phyloP scores from a whole-genome alignment of 2,888 invertebrate genomes.

The Amorpha juglandis region DNA sequence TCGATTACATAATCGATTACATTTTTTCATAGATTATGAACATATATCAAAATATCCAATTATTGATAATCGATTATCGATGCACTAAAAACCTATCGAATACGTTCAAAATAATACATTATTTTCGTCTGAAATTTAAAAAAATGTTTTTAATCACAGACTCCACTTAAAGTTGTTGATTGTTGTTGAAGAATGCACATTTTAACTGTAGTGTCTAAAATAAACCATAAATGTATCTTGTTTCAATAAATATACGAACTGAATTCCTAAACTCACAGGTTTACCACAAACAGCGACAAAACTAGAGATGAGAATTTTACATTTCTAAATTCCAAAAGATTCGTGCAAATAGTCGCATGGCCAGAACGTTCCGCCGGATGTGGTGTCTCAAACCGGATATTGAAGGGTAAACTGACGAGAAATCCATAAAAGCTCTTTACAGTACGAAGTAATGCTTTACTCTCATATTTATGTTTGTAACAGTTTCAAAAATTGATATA shows the following conservation, averaged over 20 bases:
- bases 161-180: too few species aligned
- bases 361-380: conserved; percentile 37
- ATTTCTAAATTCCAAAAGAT: conserved; percentile 31
- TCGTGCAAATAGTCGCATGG: conserved; percentile 37
- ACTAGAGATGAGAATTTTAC: conserved; percentile 16
- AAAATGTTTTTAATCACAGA: too few species aligned
- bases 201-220: too few species aligned
- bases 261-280: conserved; percentile 26
- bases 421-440: conserved; percentile 19
- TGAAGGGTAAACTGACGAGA: conserved; percentile 46
- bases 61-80: too few species aligned
- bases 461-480: background rate
- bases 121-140: too few species aligned
- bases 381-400: conserved; percentile 50
- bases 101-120: too few species aligned
- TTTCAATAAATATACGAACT: background rate
- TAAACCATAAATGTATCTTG: too few species aligned
- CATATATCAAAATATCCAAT: too few species aligned
- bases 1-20: too few species aligned
- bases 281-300: conserved; percentile 33
- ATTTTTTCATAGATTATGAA: too few species aligned
- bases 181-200: too few species aligned
- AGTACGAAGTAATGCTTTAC: background rate
- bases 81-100: too few species aligned
- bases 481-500: background rate